Conservation (phyloP, 2,113 vertebrate genomes). For the Perca schrenkii region DNA sequence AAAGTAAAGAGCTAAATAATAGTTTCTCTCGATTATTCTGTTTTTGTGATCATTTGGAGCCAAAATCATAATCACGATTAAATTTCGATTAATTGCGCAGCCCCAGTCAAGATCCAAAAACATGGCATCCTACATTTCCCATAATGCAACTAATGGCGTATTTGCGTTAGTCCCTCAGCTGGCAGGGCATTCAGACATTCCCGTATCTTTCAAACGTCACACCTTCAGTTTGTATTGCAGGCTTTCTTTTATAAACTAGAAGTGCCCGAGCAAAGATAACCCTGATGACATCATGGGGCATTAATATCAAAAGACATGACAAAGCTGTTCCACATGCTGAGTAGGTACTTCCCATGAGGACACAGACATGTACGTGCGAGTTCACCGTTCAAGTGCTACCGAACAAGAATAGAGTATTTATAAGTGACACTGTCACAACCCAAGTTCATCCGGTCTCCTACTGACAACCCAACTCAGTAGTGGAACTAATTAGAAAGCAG, state of each 20-base stretch:
- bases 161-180: neutral
- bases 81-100: too few species aligned
- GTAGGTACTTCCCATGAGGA: neutral
- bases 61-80: too few species aligned
- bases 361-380: neutral
- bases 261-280: neutral
- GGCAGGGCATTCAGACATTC: neutral
- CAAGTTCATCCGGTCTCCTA: conserved; percentile 15
- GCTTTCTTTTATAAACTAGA: too few species aligned
- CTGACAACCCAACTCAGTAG: conserved; percentile 31
- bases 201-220: neutral
- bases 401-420: neutral
- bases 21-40: too few species aligned
- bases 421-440: neutral
- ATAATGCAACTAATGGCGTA: too few species aligned
- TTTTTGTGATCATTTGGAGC: too few species aligned
- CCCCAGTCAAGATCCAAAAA: too few species aligned
- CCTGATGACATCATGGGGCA: neutral
- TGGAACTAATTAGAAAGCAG: conserved; percentile 54
- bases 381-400: neutral
- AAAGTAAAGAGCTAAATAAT: too few species aligned
- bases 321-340: neutral
- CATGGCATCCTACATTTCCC: too few species aligned
- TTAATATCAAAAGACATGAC: neutral
- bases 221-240: neutral